Evolutionary conservation across 2,113 vertebrate genomes (phyloP), one percentile per base, ranked within the genome.

Genomic region (Lipophrys pholis): DNA sequence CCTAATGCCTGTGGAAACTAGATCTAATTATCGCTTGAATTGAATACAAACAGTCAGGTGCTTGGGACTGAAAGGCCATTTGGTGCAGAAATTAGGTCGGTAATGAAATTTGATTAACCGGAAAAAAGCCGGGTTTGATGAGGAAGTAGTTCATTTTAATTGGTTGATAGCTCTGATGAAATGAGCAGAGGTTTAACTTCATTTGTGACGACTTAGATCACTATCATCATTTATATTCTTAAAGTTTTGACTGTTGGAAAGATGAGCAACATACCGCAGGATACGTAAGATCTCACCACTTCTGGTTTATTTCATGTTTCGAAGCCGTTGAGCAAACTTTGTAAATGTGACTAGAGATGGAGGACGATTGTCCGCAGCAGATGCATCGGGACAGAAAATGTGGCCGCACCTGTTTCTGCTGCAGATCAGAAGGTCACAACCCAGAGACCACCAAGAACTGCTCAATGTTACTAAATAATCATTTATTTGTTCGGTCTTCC

Each of bases 401-500:
- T n/a, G n/a, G n/a, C 11, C 62, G 50, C 87, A 91, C 82, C 82
- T 91, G 89, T 89, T 74, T 69, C 38, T 79, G 52, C 77, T 75
- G 79, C 60, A 65, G 39, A 7, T 63, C 75, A 69, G 39, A 38
- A 11, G 78, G 49, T 69, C 76, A 57, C 1, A 12, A 83, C 75
- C 57, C 8, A 8, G 11, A 55, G 85, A 87, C 87, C 88, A 90
- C 87, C 87, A 83, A 55, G 84, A 50, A 48, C 48, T n/a, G n/a
- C n/a, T n/a, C n/a, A n/a, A n/a, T n/a, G n/a, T n/a, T n/a, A n/a
- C n/a, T n/a, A n/a, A n/a, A n/a, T n/a, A n/a, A n/a, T n/a, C n/a
- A n/a, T n/a, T n/a, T n/a, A n/a, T n/a, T n/a, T n/a, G n/a, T n/a
- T n/a, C n/a, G n/a, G n/a, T n/a, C n/a, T n/a, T n/a, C n/a, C n/a